Conservation (phyloP, 1,140 invertebrate species). For the Octopus sinensis region DNA sequence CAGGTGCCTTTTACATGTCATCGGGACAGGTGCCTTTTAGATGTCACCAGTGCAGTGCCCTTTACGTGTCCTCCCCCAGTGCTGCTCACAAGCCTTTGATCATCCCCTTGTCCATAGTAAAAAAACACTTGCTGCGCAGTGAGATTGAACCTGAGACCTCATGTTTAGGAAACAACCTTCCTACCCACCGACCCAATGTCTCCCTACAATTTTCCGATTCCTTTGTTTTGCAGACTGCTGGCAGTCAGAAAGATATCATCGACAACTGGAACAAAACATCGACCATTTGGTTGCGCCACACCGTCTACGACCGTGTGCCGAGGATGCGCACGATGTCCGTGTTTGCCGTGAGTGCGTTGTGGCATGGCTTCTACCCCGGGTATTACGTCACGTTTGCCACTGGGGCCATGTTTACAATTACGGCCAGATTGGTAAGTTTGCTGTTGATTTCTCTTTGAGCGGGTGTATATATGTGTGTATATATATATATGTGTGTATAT, state of each 20-base stretch:
- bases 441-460: constrained; percentile 78
- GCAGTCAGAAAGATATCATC: constrained; percentile 50
- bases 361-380: constrained; percentile 96
- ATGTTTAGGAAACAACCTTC: too few relatives aligned
- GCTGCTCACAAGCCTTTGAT: too few relatives aligned
- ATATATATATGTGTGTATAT: neutral
- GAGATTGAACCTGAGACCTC: too few relatives aligned
- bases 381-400: constrained; percentile 93
- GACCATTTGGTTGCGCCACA: constrained; percentile 44
- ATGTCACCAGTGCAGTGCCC: too few relatives aligned
- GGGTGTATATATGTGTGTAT: constrained; percentile 55
- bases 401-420: constrained; percentile 81
- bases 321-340: constrained; percentile 64
- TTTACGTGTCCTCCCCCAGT: too few relatives aligned
- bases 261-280: constrained; percentile 53
- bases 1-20: too few relatives aligned
- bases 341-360: constrained; percentile 85
- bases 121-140: too few relatives aligned
- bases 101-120: too few relatives aligned
- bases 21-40: too few relatives aligned
- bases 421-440: constrained; percentile 70
- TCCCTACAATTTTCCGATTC: neutral
- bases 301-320: constrained; percentile 49
- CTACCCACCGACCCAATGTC: too few relatives aligned
- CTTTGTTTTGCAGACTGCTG: constrained; percentile 37